Evolutionary conservation across 2,888 invertebrate species (phyloP), one percentile per base, ranked within the genome.

Genomic region (Xestoiulus laeticollis): DNA sequence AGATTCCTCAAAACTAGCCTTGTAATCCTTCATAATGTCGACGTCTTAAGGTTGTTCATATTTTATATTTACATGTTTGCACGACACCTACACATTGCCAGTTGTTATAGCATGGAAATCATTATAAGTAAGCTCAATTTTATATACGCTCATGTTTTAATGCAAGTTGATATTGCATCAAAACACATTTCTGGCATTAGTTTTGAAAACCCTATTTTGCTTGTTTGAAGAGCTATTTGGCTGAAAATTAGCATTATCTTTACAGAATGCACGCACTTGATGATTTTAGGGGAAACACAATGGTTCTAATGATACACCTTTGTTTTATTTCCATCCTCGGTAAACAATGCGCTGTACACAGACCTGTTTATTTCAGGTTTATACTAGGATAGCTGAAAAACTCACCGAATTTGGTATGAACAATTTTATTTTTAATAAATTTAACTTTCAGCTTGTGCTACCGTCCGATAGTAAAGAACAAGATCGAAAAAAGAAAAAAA

Each of bases 311-410:
- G 68, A 68, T 68, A 2, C 22, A 12, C 26, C 22, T 68, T 68
- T 68, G 22, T 68, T 68, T 68, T 68, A 5, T 22, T 26, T n/a
- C 68, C 26, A 68, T 68, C 68, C 22, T 68, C 26, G 68, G 68
- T 68, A 68, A 68, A 68, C 68, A 68, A 26, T 68, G 68, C 10
- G 68, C 68, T 68, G 68, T 26, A 68, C 68, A 68, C 68, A 68
- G 68, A 68, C 68, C 68, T 26, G 78, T 38, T 87, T 89, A 59
- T 84, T 86, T 89, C 84, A 89, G 91, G 88, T 91, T 82, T 91
- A 91, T 88, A 89, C 90, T 2, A 94, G 93, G 92, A 92, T 97
- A 89, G 98, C 98, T 0, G 96, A 96, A 92, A 96, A 96, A 93
- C 93, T 98, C 89, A 98, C 98, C 0, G 97, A 98, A 93, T 82